Conservation (phyloP, 2,113 vertebrate genomes). For the Apodemus speciosus region DNA sequence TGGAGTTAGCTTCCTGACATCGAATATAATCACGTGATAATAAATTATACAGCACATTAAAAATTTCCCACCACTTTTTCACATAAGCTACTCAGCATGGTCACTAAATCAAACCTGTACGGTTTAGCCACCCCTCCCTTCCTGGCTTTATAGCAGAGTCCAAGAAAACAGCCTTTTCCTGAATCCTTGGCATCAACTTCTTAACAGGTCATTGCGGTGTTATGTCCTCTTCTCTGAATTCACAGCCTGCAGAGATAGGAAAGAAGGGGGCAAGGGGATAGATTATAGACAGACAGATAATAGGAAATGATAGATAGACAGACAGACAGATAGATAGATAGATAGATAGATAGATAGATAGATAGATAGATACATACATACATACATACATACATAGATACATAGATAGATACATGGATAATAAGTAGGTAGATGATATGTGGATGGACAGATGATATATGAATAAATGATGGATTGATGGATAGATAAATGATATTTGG, state of each 20-base stretch:
- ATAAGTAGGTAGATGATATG: background rate
- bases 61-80: background rate
- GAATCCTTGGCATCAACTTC: background rate
- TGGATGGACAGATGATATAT: background rate
- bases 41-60: background rate
- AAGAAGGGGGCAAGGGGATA: background rate
- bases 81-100: background rate
- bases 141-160: background rate
- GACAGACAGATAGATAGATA: background rate
- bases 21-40: background rate
- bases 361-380: background rate
- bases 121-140: constrained; percentile 4
- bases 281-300: background rate
- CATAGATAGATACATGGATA: background rate
- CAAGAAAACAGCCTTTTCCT: background rate
- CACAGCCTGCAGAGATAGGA: background rate
- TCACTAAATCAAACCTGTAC: constrained; percentile 17
- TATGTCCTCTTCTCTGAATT: background rate
- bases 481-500: background rate
- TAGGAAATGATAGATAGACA: background rate
- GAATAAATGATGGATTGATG: background rate
- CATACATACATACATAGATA: no score
- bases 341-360: background rate
- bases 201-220: background rate
- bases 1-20: background rate